Evolutionary conservation across 2,888 invertebrate species (phyloP).

Genomic region (Sarcophaga caerulescens): DNA sequence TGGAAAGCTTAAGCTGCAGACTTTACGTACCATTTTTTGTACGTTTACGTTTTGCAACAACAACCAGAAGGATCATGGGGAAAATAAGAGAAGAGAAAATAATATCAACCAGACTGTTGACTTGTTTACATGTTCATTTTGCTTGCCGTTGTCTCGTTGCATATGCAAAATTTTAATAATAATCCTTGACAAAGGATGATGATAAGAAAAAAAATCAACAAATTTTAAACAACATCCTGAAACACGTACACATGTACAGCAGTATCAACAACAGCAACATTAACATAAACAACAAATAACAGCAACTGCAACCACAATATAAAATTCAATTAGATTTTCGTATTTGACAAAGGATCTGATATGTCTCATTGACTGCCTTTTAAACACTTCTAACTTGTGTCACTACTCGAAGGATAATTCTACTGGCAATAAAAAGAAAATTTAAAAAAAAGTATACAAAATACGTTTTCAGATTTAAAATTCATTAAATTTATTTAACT

Average conservation of each 20-base stretch:
- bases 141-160: slow-evolving; percentile 32
- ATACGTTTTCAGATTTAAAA: slow-evolving; percentile 34
- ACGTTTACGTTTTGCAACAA: not conserved
- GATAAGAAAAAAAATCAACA: slow-evolving; percentile 40
- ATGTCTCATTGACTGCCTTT: slow-evolving; percentile 40
- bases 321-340: slow-evolving; percentile 66
- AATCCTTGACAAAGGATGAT: slow-evolving; percentile 66
- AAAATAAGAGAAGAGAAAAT: slow-evolving; percentile 2
- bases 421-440: not conserved
- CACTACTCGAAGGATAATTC: not conserved
- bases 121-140: slow-evolving; percentile 57
- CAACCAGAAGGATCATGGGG: not conserved
- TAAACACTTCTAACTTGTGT: not conserved
- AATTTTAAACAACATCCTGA: slow-evolving; percentile 65
- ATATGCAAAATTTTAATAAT: slow-evolving; percentile 63
- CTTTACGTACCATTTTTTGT: slow-evolving; percentile 1
- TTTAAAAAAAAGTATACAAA: not conserved
- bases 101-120: slow-evolving; percentile 51
- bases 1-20: slow-evolving; percentile 42
- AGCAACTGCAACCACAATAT: slow-evolving; percentile 52
- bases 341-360: slow-evolving; percentile 63
- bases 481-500: slow-evolving; percentile 65
- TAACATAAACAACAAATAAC: slow-evolving; percentile 11
- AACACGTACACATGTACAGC: not conserved
- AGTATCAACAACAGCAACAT: slow-evolving; percentile 15